These are phyloP conservation scores for Nemapogon koenigi DNA, from an alignment of 2,888 invertebrate genomes.

Conservation along the genomic window DNA sequence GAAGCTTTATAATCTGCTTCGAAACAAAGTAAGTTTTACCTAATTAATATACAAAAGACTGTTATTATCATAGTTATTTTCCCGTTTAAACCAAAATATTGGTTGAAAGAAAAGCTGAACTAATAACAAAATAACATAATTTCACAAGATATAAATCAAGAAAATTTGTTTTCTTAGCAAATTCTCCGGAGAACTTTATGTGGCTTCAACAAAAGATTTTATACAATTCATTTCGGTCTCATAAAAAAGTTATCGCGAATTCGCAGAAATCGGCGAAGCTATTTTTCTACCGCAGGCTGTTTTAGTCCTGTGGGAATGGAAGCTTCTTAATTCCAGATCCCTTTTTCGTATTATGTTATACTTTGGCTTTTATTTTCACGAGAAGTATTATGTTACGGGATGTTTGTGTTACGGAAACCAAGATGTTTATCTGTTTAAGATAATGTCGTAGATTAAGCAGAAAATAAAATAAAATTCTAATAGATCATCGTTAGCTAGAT, in stretches of 20 bases:
- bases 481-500: too few species aligned
- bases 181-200: conserved; percentile 29
- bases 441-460: too few species aligned
- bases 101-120: conserved; percentile 13
- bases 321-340: conserved; percentile 33
- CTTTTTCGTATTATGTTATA: conserved; percentile 23
- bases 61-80: too few species aligned
- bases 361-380: too few species aligned
- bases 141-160: conserved; percentile 40
- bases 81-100: too few species aligned
- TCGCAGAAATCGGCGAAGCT: conserved; percentile 50
- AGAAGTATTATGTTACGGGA: too few species aligned
- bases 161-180: conserved; percentile 7
- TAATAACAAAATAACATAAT: conserved; percentile 24
- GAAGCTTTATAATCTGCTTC: too few species aligned
- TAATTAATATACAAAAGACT: too few species aligned
- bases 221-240: conserved; percentile 55
- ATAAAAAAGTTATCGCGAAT: conserved; percentile 59
- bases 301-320: conserved; percentile 37
- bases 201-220: conserved; percentile 53
- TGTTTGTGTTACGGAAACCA: too few species aligned
- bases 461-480: too few species aligned
- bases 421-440: too few species aligned
- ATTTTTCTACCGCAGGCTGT: conserved; percentile 42
- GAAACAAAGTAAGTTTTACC: too few species aligned